These are phyloP conservation scores for Poecile atricapillus DNA, from an alignment of 2,113 vertebrate species.

Conservation along the genomic window DNA sequence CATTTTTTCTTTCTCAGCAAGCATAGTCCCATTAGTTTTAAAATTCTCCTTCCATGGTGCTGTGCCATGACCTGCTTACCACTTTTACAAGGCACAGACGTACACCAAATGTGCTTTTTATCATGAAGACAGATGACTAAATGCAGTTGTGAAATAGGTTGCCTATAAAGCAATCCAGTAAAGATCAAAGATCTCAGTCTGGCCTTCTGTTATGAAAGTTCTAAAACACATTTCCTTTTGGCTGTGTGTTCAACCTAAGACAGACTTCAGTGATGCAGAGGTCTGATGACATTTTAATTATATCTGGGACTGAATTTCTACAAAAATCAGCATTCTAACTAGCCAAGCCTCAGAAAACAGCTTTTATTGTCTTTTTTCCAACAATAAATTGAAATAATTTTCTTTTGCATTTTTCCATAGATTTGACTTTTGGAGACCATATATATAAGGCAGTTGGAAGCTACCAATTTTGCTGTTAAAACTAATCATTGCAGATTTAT, in stretches of 20 bases:
- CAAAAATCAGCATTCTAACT: constrained; percentile 17
- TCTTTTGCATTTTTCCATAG: not conserved
- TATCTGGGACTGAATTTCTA: constrained; percentile 25
- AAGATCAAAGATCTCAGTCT: not conserved
- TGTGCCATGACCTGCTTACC: not conserved
- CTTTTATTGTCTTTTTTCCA: constrained; percentile 7
- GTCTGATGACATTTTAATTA: constrained; percentile 25
- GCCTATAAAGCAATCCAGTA: not conserved
- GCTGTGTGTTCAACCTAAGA: not conserved
- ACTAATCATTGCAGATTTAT: not conserved
- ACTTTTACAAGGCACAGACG: not conserved
- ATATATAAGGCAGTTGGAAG: not conserved
- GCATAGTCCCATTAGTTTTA: not conserved
- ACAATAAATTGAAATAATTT: not conserved
- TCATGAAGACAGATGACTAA: constrained; percentile 39
- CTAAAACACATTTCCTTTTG: constrained; percentile 50
- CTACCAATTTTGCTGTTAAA: not conserved
- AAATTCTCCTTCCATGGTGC: not conserved
- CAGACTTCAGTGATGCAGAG: constrained; percentile 29
- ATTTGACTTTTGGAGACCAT: not conserved
- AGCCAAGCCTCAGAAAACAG: constrained; percentile 24
- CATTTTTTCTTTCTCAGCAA: not conserved
- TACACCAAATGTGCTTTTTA: constrained; percentile 31
- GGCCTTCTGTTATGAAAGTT: constrained; percentile 19
- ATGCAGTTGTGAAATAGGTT: constrained; percentile 36